Base-by-base conservation (phyloP, 1,140 invertebrate genomes). In the Drosophila littoralis region DNA sequence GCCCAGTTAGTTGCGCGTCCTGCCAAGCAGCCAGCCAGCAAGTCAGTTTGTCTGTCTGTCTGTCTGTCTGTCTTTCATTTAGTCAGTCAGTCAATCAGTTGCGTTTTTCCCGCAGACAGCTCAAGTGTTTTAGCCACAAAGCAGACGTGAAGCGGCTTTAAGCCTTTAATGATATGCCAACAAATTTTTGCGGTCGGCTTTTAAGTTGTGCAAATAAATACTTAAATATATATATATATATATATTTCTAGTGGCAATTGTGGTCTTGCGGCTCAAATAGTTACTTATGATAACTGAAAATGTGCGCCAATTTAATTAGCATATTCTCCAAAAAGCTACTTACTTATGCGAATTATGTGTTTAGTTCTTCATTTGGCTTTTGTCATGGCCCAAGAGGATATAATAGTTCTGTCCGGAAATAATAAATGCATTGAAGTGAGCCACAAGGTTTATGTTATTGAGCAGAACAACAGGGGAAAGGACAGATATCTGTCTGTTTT, bases 81-180 rank as follows among this genome's bases (percentile, higher is more conserved):
- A 38, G 33, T 42, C 60, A 59, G 40, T 12, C 60, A 54, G 51
- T 64, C 33, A 64, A 33, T 58, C 46, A 33, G 15, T 32, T 50
- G 12, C 22, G 52, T 35, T 68, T 60, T 46, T 48, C 13, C 36
- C 4, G 22, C 13, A 59, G 42, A 40, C 50, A 75, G 22, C 69
- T 66, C 28, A 75, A 81, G 69, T 57, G 51, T 38, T 38, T 38
- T 50, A 78, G 66, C 81, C 81, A 55, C 82, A 85, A 70, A 50
- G 45, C 8, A 10, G 46, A 46, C 59, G 72, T 36, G 60, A 48
- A 9, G 46, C 13, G 76, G 32, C 60, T 64, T 83, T 60, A 76
- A 48, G 70, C 35, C 69, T 71, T 72, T 81, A 85, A 81, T 86
- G 65, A 74, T 70, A 68, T 40, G 48, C 35, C 73, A 77, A 35